Evolutionary conservation across 2,113 vertebrate genomes (phyloP).

Genomic region (Cyphomyrus discorhynchus): DNA sequence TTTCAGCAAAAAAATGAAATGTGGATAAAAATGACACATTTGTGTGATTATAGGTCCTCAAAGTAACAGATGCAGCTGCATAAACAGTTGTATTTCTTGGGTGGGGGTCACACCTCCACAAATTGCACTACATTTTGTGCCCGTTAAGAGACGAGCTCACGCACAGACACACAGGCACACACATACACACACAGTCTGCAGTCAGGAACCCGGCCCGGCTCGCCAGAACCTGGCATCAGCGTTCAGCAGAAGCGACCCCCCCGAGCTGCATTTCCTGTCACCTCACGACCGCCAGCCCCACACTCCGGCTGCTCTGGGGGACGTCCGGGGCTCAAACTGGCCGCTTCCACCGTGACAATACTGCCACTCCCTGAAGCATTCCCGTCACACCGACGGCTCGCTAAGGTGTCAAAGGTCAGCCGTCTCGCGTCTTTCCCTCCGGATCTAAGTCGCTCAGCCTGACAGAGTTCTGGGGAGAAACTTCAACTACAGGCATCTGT

Average conservation of each 20-base stretch:
- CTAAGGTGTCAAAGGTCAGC: background rate
- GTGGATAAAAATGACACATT: background rate
- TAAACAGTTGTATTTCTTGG: background rate
- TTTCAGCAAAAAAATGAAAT: background rate
- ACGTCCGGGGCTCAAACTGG: background rate
- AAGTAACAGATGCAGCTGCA: background rate
- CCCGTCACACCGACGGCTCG: background rate
- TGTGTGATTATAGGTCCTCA: background rate
- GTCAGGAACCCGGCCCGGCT: background rate
- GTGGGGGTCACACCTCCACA: background rate
- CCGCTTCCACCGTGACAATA: background rate
- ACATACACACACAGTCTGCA: background rate
- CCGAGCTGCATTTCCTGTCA: background rate
- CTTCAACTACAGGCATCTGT: background rate
- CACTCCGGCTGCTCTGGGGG: background rate
- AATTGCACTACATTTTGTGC: background rate
- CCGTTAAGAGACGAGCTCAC: background rate
- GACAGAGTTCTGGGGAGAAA: background rate
- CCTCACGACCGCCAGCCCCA: background rate
- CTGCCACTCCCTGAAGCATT: background rate
- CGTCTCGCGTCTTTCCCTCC: background rate
- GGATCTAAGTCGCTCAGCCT: background rate
- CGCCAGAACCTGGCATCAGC: background rate
- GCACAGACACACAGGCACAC: background rate
- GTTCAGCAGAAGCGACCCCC: background rate